Base-by-base conservation (phyloP, 2,797 vertebrate species). In the Urophycis tenuis region DNA sequence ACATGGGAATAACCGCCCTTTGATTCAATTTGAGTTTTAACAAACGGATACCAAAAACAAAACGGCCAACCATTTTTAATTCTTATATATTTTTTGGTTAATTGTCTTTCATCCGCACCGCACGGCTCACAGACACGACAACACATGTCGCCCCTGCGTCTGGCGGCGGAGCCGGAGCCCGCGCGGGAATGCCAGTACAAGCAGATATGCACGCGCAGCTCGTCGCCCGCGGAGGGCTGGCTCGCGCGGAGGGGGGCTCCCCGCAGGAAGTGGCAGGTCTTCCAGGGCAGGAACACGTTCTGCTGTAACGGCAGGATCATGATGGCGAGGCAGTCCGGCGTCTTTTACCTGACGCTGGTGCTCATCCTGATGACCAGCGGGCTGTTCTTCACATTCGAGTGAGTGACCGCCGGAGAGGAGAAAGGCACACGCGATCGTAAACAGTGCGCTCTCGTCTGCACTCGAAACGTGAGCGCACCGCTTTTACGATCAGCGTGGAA, bases 301-400 rank as follows among this genome's bases (percentile, higher is more conserved):
- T 96, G 94, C 87, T 97, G 96, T 92, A 89, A 95, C 84, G 96
- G 96, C 64, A 92, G 96, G 88, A 94, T 97, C 89, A 97, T 98
- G 95, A 97, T 97, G 96, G 96, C 95, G 81, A 93, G 94, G 60
- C 96, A 97, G 92, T 95, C 93, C 1, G 95, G 96, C 60, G 95
- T 97, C 78, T 98, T 98, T 91, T 97, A 95, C 91, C 92, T 98
- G 87, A 98, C 96, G 72, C 92, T 97, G 88, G 87, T 95, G 75
- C 95, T 98, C 74, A 97, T 98, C 91, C 88, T 97, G 91, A 93
- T 96, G 88, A 98, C 96, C 80, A 94, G 95, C 87, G 95, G 95
- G 84, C 95, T 98, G 88, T 98, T 98, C 95, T 97, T 98, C 91
- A 94, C 95, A 49, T 97, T 97, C 89, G 96, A 98, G 96, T 97